Base-by-base conservation (phyloP, 2,113 vertebrate species). In the Noctilio leporinus region DNA sequence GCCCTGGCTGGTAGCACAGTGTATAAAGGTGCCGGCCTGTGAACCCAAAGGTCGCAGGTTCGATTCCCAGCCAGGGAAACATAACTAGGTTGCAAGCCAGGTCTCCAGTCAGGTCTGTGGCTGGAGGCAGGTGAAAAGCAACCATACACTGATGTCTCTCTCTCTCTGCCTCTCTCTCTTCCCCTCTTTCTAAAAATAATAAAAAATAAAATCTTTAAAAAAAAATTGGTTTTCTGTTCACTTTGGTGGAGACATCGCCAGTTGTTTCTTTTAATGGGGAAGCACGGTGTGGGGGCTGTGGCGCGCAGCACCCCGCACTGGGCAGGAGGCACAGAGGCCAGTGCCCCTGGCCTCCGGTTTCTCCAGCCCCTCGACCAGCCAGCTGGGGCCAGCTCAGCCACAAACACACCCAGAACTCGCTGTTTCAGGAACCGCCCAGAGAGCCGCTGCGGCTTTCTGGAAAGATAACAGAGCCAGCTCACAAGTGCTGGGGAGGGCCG, bases 351-450 rank as follows among this genome's bases (percentile, higher is more conserved):
- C 67, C 62, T 83, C 49, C 15, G 0, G 40, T 55, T 86, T 67
- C 93, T 77, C 51, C 53, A 55, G 81, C 22, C 62, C 59, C 72
- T 59, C 38, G 86, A 70, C 86, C 49, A 33, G 89, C 69, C 78
- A 38, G 70, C 70, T 87, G 57, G 6, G 55, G 86, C 93, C 82
- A 55, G 91, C 86, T 94, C 91, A 47, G 76, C 82, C 47, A 15
- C 67, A 85, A 14, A 28, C 35, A 81, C 16, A 45, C 59, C 81
- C 77, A 78, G 94, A 95, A 94, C 89, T 65, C 84, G 95, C 26
- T 83, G 73, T 93, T 86, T 88, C 94, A 64, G 94, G 91, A 91
- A 33, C 94, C 51, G 51, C 93, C 94, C 96, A 76, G 91, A 92
- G 65, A 93, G 73, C 62, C 11, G 55, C 73, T 26, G 30, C 43